Conservation (phyloP, 2,797 vertebrate species). For the Pantherophis vulpinus region DNA sequence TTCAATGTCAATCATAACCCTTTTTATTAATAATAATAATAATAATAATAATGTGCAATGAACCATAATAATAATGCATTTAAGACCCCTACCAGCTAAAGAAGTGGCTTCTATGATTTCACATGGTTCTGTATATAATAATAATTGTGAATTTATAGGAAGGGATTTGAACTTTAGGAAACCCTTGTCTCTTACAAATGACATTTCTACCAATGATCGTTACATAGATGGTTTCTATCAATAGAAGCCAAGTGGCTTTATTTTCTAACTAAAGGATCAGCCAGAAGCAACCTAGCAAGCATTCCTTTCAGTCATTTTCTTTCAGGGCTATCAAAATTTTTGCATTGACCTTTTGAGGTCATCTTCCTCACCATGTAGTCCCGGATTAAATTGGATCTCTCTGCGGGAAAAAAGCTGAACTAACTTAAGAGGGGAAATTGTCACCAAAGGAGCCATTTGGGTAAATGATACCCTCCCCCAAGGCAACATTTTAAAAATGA, state of each 20-base stretch:
- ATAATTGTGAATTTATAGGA: constrained; percentile 14
- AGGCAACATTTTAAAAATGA: background rate
- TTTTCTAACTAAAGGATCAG: background rate
- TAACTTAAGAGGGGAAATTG: background rate
- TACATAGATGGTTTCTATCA: background rate
- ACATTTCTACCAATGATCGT: constrained; percentile 17
- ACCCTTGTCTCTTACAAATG: constrained; percentile 14
- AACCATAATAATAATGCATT: background rate
- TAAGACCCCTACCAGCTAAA: background rate
- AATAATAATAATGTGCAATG: background rate
- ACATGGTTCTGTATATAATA: background rate
- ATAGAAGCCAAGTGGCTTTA: background rate
- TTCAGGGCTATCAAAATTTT: background rate
- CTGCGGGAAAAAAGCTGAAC: background rate
- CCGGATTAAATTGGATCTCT: background rate
- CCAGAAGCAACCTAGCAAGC: background rate
- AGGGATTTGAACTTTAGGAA: constrained; percentile 19
- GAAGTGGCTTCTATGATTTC: background rate
- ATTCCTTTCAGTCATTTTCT: background rate
- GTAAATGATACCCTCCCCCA: background rate
- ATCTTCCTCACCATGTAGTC: background rate
- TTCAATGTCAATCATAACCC: background rate
- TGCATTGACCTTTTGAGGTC: background rate
- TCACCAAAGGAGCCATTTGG: background rate
- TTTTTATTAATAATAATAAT: background rate